Evolutionary conservation across 2,113 vertebrate species (phyloP).

Genomic region (Ibidorhyncha struthersii): DNA sequence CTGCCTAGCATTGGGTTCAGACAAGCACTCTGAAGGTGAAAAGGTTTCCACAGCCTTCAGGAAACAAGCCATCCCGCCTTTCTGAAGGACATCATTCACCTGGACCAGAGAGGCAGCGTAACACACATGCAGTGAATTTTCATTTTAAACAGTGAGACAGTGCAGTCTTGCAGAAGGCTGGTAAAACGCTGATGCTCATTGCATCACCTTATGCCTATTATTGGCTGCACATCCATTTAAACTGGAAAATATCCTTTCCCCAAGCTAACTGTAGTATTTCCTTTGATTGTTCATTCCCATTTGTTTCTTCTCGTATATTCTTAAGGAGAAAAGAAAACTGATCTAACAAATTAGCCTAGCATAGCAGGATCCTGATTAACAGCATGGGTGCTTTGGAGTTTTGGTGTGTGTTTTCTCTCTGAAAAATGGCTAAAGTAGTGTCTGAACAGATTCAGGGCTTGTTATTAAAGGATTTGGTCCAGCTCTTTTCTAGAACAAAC

Average conservation of each 20-base stretch:
- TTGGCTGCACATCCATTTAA: not conserved
- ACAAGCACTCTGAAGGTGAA: not conserved
- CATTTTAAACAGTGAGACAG: not conserved
- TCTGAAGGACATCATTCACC: not conserved
- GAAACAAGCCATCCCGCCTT: not conserved
- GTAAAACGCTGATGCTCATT: not conserved
- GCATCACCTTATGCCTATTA: not conserved
- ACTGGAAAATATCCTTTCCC: not conserved
- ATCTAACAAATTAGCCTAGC: not conserved
- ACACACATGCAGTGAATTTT: not conserved
- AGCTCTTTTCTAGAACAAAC: constrained; percentile 25
- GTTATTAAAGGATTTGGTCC: constrained; percentile 4
- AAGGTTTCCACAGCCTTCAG: not conserved
- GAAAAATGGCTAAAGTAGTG: not conserved
- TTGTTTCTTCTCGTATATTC: not conserved
- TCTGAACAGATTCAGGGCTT: not conserved
- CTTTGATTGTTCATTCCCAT: not conserved
- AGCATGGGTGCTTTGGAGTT: not conserved
- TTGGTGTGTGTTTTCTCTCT: not conserved
- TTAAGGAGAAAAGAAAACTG: not conserved
- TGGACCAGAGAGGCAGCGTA: not conserved
- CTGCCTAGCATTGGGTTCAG: not conserved
- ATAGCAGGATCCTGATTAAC: not conserved
- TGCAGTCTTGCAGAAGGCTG: not conserved
- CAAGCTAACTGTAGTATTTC: not conserved